Evolutionary conservation across 2,113 vertebrate species (phyloP).

Genomic region (Casuarius casuarius): DNA sequence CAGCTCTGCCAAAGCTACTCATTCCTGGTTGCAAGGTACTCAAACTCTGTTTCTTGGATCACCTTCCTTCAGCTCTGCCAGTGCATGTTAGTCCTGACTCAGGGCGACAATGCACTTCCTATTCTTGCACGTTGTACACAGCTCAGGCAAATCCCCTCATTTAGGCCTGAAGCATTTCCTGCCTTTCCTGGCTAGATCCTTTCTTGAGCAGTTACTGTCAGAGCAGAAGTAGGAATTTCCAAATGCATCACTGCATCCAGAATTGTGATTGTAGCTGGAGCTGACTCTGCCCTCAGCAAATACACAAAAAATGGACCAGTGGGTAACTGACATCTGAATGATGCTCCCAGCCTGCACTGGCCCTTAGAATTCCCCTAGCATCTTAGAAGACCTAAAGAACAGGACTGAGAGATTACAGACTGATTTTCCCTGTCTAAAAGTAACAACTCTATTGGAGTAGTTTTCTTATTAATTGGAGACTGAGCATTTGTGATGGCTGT

Average conservation of each 20-base stretch:
- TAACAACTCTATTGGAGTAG: constrained; percentile 26
- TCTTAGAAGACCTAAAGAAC: neutral
- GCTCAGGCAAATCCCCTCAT: neutral
- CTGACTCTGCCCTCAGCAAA: neutral
- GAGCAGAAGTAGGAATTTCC: neutral
- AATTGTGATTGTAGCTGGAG: neutral
- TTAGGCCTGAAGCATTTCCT: constrained; percentile 8
- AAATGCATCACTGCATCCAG: neutral
- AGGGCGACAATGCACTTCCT: neutral
- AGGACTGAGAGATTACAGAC: neutral
- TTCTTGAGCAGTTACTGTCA: neutral
- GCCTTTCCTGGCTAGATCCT: neutral
- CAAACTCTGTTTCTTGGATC: neutral
- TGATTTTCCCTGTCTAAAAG: constrained; percentile 8
- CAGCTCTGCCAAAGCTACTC: neutral
- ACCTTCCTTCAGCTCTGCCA: neutral
- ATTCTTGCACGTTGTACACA: neutral
- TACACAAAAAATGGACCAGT: neutral
- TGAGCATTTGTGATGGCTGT: constrained; percentile 39
- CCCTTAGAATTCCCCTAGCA: neutral
- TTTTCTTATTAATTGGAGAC: constrained; percentile 43
- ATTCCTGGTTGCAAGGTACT: neutral
- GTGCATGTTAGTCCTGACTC: neutral
- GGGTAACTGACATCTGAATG: neutral
- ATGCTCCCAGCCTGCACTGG: neutral